Percentiles rank a stretch among this genome's conserved stretches.
Evolutionary conservation across 2,797 vertebrate species (phyloP).

Genomic region (Alexandromys oeconomus): DNA sequence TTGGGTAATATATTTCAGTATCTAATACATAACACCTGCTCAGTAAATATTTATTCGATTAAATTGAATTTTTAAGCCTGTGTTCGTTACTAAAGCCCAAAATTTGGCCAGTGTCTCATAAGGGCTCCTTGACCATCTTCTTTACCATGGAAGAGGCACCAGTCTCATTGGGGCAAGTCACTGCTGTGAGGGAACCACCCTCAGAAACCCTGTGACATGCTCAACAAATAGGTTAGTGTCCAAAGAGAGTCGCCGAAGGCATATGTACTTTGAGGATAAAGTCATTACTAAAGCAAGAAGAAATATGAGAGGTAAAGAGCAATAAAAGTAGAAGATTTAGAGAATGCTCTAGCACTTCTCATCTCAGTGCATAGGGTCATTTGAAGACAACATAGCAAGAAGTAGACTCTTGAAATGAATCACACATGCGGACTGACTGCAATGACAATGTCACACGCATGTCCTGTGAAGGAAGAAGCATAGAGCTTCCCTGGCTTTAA

Average conservation of each 20-base stretch:
- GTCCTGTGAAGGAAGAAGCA: not conserved
- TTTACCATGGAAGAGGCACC: not conserved
- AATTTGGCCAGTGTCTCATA: constrained; percentile 70
- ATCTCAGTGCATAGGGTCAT: not conserved
- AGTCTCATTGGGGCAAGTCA: not conserved
- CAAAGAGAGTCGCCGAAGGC: constrained; percentile 3
- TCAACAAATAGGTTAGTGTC: constrained; percentile 9
- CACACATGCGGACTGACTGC: not conserved
- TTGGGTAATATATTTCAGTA: constrained; percentile 61
- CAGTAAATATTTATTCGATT: constrained; percentile 78
- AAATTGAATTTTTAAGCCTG: constrained; percentile 74
- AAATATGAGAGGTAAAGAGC: not conserved
- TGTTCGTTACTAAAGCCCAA: constrained; percentile 67
- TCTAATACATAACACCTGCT: constrained; percentile 57
- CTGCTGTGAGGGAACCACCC: not conserved
- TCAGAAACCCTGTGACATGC: not conserved
- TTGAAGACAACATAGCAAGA: constrained; percentile 1
- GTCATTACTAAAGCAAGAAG: not conserved
- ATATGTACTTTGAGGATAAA: constrained; percentile 17
- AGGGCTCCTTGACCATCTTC: constrained; percentile 33
- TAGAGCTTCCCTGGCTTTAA: not conserved
- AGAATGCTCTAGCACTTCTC: not conserved
- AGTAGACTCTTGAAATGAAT: constrained; percentile 12
- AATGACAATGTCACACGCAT: not conserved
- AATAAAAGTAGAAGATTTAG: constrained; percentile 11